A percentile compares a stretch with the other conserved stretches of the same genome.
These are phyloP conservation scores for Squalus acanthias DNA, from an alignment of 2,797 vertebrate genomes.

Conservation along the genomic window DNA sequence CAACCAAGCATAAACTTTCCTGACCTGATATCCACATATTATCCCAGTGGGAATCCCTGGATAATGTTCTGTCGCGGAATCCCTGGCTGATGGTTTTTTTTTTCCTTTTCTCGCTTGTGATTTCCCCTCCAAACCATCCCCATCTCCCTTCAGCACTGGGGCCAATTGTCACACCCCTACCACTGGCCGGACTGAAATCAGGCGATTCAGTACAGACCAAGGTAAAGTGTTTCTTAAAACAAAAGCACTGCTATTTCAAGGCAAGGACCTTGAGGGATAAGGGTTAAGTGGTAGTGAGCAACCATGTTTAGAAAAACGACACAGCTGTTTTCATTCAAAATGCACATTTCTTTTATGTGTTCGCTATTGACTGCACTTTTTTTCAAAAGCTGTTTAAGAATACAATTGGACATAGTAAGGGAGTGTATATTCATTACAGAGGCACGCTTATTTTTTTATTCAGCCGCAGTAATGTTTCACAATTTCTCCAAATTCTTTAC, in stretches of 20 bases:
- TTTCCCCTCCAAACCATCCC: neutral
- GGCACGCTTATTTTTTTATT: neutral
- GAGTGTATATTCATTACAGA: neutral
- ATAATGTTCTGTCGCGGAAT: neutral
- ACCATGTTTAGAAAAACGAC: neutral
- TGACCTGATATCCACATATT: neutral
- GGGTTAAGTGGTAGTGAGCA: neutral
- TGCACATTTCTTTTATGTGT: neutral
- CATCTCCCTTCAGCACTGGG: neutral
- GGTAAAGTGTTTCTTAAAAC: neutral
- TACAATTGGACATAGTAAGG: neutral
- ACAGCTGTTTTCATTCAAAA: constrained; percentile 26
- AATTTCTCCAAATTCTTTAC: constrained; percentile 37
- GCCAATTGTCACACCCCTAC: neutral
- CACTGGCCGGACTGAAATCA: neutral
- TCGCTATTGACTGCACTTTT: neutral
- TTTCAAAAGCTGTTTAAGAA: neutral
- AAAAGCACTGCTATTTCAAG: constrained; percentile 4
- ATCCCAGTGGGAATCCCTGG: neutral
- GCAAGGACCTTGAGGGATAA: neutral
- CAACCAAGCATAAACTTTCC: neutral
- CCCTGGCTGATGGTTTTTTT: neutral
- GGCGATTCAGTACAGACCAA: neutral
- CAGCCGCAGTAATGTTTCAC: neutral
- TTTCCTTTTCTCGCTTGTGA: too few relatives aligned